A percentile compares a stretch with the other conserved stretches of the same genome.
phyloP scores from a whole-genome alignment of 2,797 vertebrate species.

The Bryconaethiops microstoma region DNA sequence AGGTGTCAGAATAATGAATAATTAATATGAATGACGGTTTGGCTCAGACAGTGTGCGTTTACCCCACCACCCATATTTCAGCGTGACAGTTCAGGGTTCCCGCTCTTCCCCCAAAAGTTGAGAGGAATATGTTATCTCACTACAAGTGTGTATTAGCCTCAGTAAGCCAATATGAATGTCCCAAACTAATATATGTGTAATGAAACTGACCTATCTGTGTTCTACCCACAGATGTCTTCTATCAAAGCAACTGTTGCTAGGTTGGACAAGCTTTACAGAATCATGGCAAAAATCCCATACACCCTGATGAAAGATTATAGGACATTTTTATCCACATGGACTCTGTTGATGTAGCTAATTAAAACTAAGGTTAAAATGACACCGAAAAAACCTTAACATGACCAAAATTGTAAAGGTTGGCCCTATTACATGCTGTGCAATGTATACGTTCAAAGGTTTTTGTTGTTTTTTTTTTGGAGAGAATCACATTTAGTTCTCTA shows the following conservation, averaged over 20 bases:
- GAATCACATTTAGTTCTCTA: no score
- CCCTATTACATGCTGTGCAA: no score
- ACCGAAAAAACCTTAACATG: no score
- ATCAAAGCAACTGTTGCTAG: background rate
- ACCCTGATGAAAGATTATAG: background rate
- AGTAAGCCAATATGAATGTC: constrained; percentile 16
- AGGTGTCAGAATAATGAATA: constrained; percentile 56
- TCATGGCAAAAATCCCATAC: background rate
- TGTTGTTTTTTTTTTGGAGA: no score
- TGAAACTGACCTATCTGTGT: constrained; percentile 4
- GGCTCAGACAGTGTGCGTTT: constrained; percentile 37
- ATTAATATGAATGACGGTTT: constrained; percentile 53
- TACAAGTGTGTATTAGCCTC: constrained; percentile 17
- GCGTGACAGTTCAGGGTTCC: constrained; percentile 44
- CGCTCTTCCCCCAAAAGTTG: constrained; percentile 26
- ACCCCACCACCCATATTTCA: constrained; percentile 45
- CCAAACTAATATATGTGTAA: background rate
- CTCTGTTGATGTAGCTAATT: no score
- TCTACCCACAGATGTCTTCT: background rate
- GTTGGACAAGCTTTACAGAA: background rate
- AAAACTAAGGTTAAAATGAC: no score
- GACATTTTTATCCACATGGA: background rate
- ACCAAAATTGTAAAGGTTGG: no score
- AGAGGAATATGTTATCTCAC: constrained; percentile 16
- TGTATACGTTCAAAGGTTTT: no score